A percentile compares a stretch with the other conserved stretches of the same genome.
phyloP scores from a whole-genome alignment of 2,113 vertebrate genomes.

The western clawed frog (Xenopus tropicalis) region DNA sequence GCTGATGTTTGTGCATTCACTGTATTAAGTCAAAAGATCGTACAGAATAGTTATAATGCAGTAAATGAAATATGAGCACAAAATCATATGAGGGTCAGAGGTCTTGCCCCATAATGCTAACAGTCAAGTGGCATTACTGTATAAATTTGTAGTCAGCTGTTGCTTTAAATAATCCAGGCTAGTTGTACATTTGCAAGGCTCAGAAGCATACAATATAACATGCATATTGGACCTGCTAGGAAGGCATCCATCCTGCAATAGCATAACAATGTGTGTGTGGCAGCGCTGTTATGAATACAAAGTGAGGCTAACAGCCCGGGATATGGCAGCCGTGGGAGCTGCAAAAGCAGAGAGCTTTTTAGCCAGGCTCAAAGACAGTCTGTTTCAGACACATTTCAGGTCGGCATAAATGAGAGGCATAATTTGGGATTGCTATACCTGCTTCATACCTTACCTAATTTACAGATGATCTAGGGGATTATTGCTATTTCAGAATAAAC shows the following conservation, averaged over 20 bases:
- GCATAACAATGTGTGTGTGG: slow-evolving; percentile 37
- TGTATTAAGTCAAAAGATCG: too few species aligned
- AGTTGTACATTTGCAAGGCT: slow-evolving; percentile 17
- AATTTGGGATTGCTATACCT: neutral
- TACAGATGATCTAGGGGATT: too few species aligned
- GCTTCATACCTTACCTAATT: neutral
- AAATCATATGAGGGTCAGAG: too few species aligned
- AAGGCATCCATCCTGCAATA: slow-evolving; percentile 28
- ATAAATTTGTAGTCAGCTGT: too few species aligned
- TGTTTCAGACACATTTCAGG: slow-evolving; percentile 4
- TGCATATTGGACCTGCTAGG: slow-evolving; percentile 22
- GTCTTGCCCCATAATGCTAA: too few species aligned
- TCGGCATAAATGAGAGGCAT: neutral
- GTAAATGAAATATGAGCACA: too few species aligned
- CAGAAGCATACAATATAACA: slow-evolving; percentile 12
- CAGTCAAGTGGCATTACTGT: too few species aligned
- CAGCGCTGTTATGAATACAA: slow-evolving; percentile 35
- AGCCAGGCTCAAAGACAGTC: slow-evolving; percentile 18
- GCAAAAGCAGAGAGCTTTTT: slow-evolving; percentile 35
- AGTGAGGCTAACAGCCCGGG: slow-evolving; percentile 29
- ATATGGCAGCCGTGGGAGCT: slow-evolving; percentile 31
- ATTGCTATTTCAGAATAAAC: too few species aligned
- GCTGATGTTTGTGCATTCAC: too few species aligned
- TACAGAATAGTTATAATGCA: too few species aligned
- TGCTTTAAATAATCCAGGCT: slow-evolving; percentile 5